Conservation (phyloP, 2,888 invertebrate genomes). For the Lepidocyrtoides sp. region DNA sequence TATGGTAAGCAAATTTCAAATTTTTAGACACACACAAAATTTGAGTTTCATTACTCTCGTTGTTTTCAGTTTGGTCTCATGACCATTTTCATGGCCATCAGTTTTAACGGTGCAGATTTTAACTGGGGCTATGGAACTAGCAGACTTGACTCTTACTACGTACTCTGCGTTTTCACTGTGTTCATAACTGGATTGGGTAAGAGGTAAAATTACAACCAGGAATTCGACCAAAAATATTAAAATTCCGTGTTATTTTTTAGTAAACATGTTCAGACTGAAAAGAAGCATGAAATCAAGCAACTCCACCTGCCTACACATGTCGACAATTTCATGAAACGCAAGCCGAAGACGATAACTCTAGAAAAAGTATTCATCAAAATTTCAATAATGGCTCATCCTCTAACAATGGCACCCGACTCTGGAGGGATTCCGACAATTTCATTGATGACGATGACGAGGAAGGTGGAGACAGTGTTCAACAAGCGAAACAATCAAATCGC, state of each 20-base stretch:
- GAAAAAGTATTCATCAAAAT: not conserved
- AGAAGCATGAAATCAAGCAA: not conserved
- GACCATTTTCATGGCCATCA: slow-evolving; percentile 71
- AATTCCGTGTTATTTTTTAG: not conserved
- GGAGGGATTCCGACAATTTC: not conserved
- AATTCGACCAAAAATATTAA: not conserved
- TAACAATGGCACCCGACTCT: not conserved
- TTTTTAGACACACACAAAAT: too few relatives aligned
- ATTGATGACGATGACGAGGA: not conserved
- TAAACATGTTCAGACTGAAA: slow-evolving; percentile 28
- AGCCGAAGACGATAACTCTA: not conserved
- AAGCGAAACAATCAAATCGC: too few relatives aligned
- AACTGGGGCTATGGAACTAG: slow-evolving; percentile 49
- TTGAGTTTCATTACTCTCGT: not conserved
- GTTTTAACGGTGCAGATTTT: slow-evolving; percentile 47
- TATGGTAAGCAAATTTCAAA: too few relatives aligned
- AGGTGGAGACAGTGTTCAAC: not conserved
- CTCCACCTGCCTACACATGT: too few relatives aligned
- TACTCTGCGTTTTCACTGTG: slow-evolving; percentile 11
- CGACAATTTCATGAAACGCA: slow-evolving; percentile 58
- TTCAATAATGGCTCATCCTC: not conserved
- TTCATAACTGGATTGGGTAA: slow-evolving; percentile 17
- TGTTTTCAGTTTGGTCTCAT: slow-evolving; percentile 59
- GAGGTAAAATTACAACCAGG: not conserved
- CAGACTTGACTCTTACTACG: slow-evolving; percentile 56